Conservation (phyloP, 1,140 invertebrate genomes). For the Drosophila navojoa region DNA sequence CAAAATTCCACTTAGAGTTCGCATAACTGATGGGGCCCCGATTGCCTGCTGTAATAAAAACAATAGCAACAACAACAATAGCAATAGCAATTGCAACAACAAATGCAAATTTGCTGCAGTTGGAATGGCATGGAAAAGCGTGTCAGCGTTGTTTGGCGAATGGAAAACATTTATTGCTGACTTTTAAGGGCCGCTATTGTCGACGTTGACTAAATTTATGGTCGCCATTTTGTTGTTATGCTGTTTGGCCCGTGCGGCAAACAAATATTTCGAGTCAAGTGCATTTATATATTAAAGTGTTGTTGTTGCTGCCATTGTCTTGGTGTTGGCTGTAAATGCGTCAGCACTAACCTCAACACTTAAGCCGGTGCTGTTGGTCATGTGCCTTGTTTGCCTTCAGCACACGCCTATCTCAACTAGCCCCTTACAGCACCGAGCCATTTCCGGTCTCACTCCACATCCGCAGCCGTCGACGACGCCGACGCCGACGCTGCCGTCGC, state of each 20-base stretch:
- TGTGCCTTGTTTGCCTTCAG: constrained; percentile 26
- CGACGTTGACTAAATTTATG: constrained; percentile 68
- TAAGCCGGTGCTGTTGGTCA: constrained; percentile 32
- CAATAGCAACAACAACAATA: constrained; percentile 7
- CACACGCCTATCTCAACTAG: background rate
- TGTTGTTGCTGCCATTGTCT: constrained; percentile 18
- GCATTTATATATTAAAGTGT: constrained; percentile 75
- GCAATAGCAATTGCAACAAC: constrained; percentile 32
- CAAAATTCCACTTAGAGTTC: constrained; percentile 75
- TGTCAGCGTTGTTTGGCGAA: constrained; percentile 66
- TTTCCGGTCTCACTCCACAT: constrained; percentile 63
- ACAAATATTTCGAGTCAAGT: constrained; percentile 66
- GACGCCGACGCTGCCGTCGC: background rate
- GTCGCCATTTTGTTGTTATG: constrained; percentile 58
- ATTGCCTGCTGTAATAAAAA: constrained; percentile 15
- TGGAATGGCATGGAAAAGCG: constrained; percentile 54
- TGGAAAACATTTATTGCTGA: constrained; percentile 74
- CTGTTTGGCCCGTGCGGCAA: constrained; percentile 38
- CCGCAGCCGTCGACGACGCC: constrained; percentile 22
- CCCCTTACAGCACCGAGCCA: constrained; percentile 42
- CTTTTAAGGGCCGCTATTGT: constrained; percentile 51
- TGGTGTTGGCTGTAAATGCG: constrained; percentile 46
- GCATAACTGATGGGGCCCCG: constrained; percentile 39
- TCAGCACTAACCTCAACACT: constrained; percentile 76
- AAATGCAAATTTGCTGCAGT: constrained; percentile 44